A percentile compares a stretch with the other conserved stretches of the same genome.
Conservation (phyloP, 2,113 vertebrate genomes). For the Aleadryas rufinucha region DNA sequence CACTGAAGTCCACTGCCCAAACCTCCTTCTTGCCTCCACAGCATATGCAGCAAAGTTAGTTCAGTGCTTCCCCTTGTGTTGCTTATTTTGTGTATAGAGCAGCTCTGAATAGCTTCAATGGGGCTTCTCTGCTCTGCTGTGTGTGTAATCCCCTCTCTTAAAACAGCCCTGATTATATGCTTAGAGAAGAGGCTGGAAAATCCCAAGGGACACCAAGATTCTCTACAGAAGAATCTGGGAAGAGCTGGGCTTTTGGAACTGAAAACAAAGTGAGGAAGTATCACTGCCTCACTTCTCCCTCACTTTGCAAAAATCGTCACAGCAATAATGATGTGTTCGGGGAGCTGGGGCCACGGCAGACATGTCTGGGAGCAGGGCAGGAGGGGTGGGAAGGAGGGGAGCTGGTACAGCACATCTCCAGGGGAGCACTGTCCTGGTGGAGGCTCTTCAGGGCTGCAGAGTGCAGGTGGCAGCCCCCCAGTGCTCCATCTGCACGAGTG, state of each 20-base stretch:
- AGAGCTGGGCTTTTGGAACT: not conserved
- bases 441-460: not conserved
- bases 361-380: not conserved
- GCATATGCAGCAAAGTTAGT: not conserved
- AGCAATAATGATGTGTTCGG: not conserved
- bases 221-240: not conserved
- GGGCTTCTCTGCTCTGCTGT: not conserved
- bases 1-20: not conserved
- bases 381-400: not conserved
- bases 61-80: not conserved
- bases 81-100: not conserved
- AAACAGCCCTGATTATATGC: not conserved
- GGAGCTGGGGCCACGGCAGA: not conserved
- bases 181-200: not conserved
- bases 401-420: not conserved
- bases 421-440: not conserved
- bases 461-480: not conserved
- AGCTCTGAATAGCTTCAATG: not conserved
- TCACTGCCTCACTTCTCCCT: not conserved
- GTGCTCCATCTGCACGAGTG: rapidly evolving
- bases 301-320: not conserved
- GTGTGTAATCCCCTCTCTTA: not conserved
- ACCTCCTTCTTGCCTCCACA: not conserved
- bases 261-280: not conserved
- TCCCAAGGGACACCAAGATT: not conserved